Evolutionary conservation across 2,797 vertebrate genomes (phyloP).

Genomic region (Trachurus trachurus): DNA sequence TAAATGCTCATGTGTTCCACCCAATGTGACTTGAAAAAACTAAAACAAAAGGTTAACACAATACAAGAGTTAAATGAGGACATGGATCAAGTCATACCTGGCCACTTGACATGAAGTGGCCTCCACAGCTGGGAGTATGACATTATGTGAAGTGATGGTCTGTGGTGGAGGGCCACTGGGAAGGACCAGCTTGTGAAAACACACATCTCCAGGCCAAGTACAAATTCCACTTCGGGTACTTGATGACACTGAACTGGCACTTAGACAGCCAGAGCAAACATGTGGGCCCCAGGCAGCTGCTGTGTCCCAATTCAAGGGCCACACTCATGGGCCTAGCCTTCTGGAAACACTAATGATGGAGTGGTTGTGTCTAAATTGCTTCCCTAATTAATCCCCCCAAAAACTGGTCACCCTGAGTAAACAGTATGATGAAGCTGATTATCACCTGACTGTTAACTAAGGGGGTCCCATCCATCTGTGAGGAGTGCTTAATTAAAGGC

Average conservation of each 20-base stretch:
- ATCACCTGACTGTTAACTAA: not conserved
- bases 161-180: not conserved
- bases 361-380: not conserved
- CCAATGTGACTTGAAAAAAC: too few species aligned
- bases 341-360: slow-evolving; percentile 3
- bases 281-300: not conserved
- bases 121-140: slow-evolving; percentile 18
- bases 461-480: not conserved
- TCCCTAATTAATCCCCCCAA: not conserved
- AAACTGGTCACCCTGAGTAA: not conserved
- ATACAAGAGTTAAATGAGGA: too few species aligned
- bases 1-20: too few species aligned
- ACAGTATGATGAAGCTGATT: not conserved
- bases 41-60: too few species aligned
- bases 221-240: slow-evolving; percentile 4
- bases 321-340: not conserved
- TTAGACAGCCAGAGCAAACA: not conserved
- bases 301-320: not conserved
- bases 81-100: too few species aligned
- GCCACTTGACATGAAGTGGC: slow-evolving; percentile 14
- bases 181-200: not conserved
- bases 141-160: slow-evolving; percentile 11
- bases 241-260: slow-evolving; percentile 19
- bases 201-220: not conserved
- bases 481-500: not conserved